Conservation (phyloP, 2,888 invertebrate species). For the Dendrolimus houi region DNA sequence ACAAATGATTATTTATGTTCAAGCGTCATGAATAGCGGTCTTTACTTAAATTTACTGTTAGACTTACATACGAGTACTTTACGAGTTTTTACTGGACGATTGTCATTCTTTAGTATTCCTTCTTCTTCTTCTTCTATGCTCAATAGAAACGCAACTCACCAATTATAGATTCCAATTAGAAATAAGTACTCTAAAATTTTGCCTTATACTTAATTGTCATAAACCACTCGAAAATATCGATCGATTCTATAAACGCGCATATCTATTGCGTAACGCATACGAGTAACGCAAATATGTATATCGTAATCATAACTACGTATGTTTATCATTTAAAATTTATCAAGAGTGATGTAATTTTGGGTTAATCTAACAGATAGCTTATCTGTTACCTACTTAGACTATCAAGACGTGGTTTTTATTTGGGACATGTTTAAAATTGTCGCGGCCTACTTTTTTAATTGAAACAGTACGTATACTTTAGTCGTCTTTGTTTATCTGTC, state of each 20-base stretch:
- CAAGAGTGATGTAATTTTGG: slow-evolving; percentile 29
- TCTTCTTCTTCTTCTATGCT: too few species aligned
- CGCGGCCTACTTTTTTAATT: neutral
- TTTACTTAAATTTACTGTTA: too few species aligned
- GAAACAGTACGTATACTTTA: neutral
- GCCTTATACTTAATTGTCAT: neutral
- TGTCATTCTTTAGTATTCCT: too few species aligned
- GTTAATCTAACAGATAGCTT: slow-evolving; percentile 19
- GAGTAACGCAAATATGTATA: neutral
- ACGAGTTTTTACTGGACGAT: too few species aligned
- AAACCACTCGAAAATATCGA: neutral
- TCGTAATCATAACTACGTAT: neutral
- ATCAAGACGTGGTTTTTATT: neutral
- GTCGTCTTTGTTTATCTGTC: too few species aligned
- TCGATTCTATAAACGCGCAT: neutral
- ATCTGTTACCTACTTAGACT: neutral
- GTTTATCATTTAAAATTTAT: slow-evolving; percentile 5
- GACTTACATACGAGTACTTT: too few species aligned
- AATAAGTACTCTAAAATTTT: too few species aligned
- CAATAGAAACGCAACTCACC: too few species aligned
- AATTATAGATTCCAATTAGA: too few species aligned
- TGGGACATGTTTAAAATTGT: neutral
- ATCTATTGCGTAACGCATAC: neutral
- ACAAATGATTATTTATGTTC: too few species aligned
- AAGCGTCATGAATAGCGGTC: too few species aligned